These are phyloP conservation scores for Dynastes tityus DNA, from an alignment of 2,888 invertebrate genomes.

Conservation along the genomic window DNA sequence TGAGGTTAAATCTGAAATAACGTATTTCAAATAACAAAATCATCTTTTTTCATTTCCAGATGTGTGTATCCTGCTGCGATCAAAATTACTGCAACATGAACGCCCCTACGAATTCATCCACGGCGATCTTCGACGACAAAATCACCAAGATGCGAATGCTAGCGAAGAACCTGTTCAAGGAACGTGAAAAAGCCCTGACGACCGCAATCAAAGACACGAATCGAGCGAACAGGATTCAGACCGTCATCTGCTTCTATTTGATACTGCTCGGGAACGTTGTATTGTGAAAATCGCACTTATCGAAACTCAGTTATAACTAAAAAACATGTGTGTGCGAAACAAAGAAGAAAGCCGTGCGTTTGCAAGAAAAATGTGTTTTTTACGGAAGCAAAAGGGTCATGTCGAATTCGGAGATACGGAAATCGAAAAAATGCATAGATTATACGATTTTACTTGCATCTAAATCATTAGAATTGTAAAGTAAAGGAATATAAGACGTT, in stretches of 20 bases:
- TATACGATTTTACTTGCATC: no score
- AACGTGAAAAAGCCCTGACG: slow-evolving; percentile 69
- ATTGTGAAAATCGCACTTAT: slow-evolving; percentile 22
- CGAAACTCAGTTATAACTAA: background rate
- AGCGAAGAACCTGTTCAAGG: slow-evolving; percentile 68
- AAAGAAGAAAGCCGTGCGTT: background rate
- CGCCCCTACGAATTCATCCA: slow-evolving; percentile 75
- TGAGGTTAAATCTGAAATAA: no score
- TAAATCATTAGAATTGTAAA: no score
- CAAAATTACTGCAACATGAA: slow-evolving; percentile 77
- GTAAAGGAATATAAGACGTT: background rate
- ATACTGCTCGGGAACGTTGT: slow-evolving; percentile 11
- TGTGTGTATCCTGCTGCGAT: slow-evolving; percentile 78
- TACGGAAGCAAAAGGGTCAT: background rate
- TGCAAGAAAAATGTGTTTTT: background rate
- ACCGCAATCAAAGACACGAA: slow-evolving; percentile 66
- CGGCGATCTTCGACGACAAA: slow-evolving; percentile 72
- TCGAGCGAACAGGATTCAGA: slow-evolving; percentile 29
- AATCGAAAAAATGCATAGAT: background rate
- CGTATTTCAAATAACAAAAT: no score
- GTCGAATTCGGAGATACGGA: background rate
- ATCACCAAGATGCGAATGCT: slow-evolving; percentile 70
- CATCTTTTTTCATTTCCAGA: slow-evolving; percentile 67
- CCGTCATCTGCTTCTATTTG: slow-evolving; percentile 26
- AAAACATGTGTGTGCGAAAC: background rate